phyloP scores from a whole-genome alignment of 2,113 vertebrate genomes.

The Potamarius usumacintae region DNA sequence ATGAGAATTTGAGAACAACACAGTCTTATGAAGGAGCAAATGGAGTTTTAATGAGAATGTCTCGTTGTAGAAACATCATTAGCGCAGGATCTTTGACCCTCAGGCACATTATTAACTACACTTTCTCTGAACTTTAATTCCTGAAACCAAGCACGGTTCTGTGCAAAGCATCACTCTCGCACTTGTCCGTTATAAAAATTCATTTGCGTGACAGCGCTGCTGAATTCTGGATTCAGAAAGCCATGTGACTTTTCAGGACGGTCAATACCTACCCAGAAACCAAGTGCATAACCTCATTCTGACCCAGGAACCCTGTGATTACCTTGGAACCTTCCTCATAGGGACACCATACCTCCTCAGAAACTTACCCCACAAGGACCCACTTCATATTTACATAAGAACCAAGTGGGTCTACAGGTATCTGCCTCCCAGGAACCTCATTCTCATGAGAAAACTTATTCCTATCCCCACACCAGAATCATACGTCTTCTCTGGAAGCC shows the following conservation, averaged over 20 bases:
- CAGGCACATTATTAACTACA: constrained; percentile 8
- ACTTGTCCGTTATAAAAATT: not conserved
- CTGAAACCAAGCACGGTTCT: not conserved
- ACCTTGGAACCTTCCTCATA: not conserved
- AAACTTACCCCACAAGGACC: not conserved
- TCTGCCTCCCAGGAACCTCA: not conserved
- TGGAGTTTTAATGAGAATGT: constrained; percentile 13
- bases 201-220: not conserved
- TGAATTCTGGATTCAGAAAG: not conserved
- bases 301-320: not conserved
- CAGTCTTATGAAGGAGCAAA: constrained; percentile 7
- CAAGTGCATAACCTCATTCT: not conserved
- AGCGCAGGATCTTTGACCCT: constrained; percentile 10
- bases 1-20: not conserved
- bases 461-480: not conserved
- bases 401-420: not conserved
- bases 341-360: too few relatives aligned
- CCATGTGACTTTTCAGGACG: not conserved
- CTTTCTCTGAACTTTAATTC: not conserved
- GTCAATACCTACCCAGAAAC: not conserved
- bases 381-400: not conserved
- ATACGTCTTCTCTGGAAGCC: not conserved
- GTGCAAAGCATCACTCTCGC: too few relatives aligned
- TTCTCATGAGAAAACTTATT: not conserved
- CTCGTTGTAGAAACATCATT: constrained; percentile 20